phyloP scores from a whole-genome alignment of 2,888 invertebrate genomes.

The Lacanobia oleracea region DNA sequence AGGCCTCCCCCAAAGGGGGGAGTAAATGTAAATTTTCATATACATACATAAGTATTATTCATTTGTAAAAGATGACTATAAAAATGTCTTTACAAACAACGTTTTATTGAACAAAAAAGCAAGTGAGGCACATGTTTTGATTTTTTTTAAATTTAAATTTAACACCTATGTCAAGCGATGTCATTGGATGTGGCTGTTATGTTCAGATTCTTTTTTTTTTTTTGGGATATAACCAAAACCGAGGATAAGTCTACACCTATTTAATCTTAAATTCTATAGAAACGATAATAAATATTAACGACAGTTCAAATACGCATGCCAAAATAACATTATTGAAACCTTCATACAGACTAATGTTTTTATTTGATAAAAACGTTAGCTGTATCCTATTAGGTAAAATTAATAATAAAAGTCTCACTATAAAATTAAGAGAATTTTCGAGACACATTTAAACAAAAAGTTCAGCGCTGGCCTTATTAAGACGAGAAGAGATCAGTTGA shows the following conservation, averaged over 20 bases:
- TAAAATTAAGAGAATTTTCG: not conserved
- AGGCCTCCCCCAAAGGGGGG: too few species aligned
- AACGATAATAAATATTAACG: not conserved
- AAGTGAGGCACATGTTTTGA: too few species aligned
- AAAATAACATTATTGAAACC: not conserved
- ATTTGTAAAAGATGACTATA: too few species aligned
- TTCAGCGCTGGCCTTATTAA: not conserved
- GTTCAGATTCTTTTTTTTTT: not conserved
- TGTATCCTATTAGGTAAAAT: constrained; percentile 7
- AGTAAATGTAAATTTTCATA: too few species aligned
- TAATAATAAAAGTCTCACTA: not conserved
- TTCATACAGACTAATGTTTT: constrained; percentile 19
- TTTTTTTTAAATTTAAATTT: too few species aligned
- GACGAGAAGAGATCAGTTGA: not conserved
- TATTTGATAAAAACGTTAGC: constrained; percentile 30
- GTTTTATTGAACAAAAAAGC: too few species aligned
- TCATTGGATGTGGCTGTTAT: not conserved
- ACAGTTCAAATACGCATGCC: not conserved
- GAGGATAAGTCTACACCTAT: too few species aligned
- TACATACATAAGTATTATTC: too few species aligned
- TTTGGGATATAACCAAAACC: not conserved
- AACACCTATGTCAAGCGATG: not conserved
- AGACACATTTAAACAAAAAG: too few species aligned
- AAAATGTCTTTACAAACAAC: too few species aligned
- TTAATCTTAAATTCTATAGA: not conserved